Evolutionary conservation across 53 echinoderm and acorn worm species (phyloP), one percentile per base, ranked within the genome.

Genomic region (Zoroaster sp.): DNA sequence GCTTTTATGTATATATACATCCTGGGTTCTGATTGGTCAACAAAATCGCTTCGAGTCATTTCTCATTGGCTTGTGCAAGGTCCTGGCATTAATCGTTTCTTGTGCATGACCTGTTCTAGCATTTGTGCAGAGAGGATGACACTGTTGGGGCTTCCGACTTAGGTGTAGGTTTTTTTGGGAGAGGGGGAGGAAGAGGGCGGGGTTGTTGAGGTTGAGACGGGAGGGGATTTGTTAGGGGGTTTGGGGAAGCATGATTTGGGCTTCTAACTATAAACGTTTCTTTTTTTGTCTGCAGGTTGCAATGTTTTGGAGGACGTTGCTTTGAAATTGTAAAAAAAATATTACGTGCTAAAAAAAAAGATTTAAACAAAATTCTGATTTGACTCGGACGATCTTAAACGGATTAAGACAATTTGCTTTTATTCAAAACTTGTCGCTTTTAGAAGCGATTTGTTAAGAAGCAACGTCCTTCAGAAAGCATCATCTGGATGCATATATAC

Each of bases 11-110:
- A 59, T 59, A 21, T 59, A 59, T 59, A 21, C 28, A 40, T 63
- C 66, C 83, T 83, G 69, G 42, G 12, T 83, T 83, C 44, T 83
- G 69, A 83, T 83, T 83, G 83, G 83, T 28, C 18, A 1, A 31
- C 68, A 4, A 33, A 25, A 65, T 83, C 33, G 13, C 31, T 42
- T n/a, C n/a, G n/a, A 33, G 45, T 69, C 21, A 21, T 66, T 40
- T 67, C 83, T 45, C 69, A 68, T 83, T 83, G 83, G 83, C 83
- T 44, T 2, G 83, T 68, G 83, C 83, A 83, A 68, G 45, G 38
- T 40, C 42, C 44, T 43, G 38, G 69, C 83, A 45, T 8, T 69
- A 67, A 44, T 83, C 18, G 67, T 83, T 68, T 81, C 67, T 66
- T 41, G 81, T 66, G 69, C 32, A 4, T 83, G 83, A 68, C 40